Evolutionary conservation across 2,888 invertebrate species (phyloP), one percentile per base, ranked within the genome.

Genomic region (Sarcophaga caerulescens): DNA sequence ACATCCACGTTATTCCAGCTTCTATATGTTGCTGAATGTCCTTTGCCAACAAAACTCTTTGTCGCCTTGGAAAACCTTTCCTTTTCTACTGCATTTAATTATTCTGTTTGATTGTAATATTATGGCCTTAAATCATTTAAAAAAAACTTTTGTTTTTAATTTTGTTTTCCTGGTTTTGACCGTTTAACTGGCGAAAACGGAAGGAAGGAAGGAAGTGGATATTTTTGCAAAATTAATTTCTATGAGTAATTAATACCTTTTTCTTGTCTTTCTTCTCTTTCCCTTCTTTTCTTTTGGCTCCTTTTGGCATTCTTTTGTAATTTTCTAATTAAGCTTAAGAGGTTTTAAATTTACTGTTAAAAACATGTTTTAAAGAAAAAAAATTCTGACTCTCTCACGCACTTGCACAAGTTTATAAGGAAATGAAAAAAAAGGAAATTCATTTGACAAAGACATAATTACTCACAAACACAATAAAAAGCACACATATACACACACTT

Each of bases 271-370:
- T 47, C 14, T 4, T 47, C 25, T 25, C 6, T 6, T 25, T 25
- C 3, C 25, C 35, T 35, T 35, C 35, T 35, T 35, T 35, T 35
- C 35, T 8, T 35, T 35, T 35, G 35, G 35, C 35, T 35, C 8
- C 10, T 10, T 35, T 35, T 8, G 2, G 10, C 1, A 35, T 52
- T 65, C 35, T 65, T 66, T 45, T 71, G 63, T 65, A 74, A 75
- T 81, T 81, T 78, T 62, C 80, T 78, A 78, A 85, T 81, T 75
- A 75, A 57, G 57, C 74, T 74, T 76, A 76, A 81, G 70, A 69
- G 77, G 66, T 68, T 74, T 75, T 76, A 71, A 84, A 84, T 80
- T 80, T 52, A 75, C 17, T 57, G 62, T 57, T 63, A 63, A 21
- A 84, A 84, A 70, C 19, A 68, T 74, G 47, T 82, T 62, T 17